Conservation (phyloP, 2,797 vertebrate species). For the Crenuchus spilurus region DNA sequence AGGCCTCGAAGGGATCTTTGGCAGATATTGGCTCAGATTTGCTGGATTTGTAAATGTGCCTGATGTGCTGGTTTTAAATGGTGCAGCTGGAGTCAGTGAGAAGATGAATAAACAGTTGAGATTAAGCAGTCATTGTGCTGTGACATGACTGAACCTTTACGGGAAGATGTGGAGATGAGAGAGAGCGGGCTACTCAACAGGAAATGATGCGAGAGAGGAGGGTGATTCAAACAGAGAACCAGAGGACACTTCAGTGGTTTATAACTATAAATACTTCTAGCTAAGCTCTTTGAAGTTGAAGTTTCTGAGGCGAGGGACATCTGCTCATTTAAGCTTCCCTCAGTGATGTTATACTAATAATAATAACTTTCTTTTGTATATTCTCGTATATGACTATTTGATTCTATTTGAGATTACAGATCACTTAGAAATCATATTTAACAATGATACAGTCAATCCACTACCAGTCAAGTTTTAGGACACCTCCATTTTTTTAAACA, state of each 20-base stretch:
- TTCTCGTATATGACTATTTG: too few relatives aligned
- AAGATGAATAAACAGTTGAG: slow-evolving; percentile 21
- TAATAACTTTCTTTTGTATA: too few relatives aligned
- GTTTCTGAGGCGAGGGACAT: too few relatives aligned
- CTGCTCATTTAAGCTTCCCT: too few relatives aligned
- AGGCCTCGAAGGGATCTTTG: slow-evolving; percentile 17
- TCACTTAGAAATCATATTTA: too few relatives aligned
- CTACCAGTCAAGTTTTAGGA: too few relatives aligned
- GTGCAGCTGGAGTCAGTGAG: slow-evolving; percentile 22
- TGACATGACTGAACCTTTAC: slow-evolving; percentile 33
- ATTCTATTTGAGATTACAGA: too few relatives aligned
- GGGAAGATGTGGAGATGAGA: slow-evolving; percentile 41
- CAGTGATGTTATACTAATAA: too few relatives aligned
- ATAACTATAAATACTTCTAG: slow-evolving; percentile 1
- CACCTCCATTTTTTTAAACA: too few relatives aligned
- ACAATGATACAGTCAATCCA: too few relatives aligned
- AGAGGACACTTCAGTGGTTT: slow-evolving; percentile 7
- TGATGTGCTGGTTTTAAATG: slow-evolving; percentile 9
- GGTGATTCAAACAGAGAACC: background rate
- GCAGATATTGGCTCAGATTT: slow-evolving; percentile 11
- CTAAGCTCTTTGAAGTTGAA: background rate
- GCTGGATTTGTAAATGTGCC: background rate
- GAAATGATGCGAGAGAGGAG: slow-evolving; percentile 13
- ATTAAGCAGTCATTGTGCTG: slow-evolving; percentile 13
- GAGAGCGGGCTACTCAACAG: background rate